These are phyloP conservation scores for Perizoma affinitatum DNA, from an alignment of 2,888 invertebrate species.

Conservation along the genomic window DNA sequence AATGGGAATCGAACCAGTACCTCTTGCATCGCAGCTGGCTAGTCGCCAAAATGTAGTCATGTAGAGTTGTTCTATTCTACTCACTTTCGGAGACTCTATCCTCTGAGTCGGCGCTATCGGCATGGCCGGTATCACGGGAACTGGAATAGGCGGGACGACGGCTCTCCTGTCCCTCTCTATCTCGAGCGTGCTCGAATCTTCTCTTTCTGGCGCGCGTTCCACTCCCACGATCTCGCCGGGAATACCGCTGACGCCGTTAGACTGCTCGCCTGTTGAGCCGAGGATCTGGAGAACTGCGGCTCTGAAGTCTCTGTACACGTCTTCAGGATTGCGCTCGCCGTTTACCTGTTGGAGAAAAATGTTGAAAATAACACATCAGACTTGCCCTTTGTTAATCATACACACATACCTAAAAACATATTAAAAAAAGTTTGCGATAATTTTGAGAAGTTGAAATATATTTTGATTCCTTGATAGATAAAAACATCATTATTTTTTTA, in stretches of 20 bases:
- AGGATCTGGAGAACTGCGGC: constrained; percentile 90
- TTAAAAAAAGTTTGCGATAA: too few relatives aligned
- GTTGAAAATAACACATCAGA: too few relatives aligned
- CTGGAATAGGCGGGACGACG: constrained; percentile 33
- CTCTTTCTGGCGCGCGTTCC: constrained; percentile 78
- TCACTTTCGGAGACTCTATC: constrained; percentile 61
- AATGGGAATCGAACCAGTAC: too few relatives aligned
- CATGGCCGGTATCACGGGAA: constrained; percentile 3
- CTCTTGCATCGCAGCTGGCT: too few relatives aligned
- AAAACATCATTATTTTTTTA: too few relatives aligned
- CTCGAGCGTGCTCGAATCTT: constrained; percentile 32
- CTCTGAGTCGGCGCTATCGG: constrained; percentile 46
- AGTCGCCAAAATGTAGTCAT: too few relatives aligned
- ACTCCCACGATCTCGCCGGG: constrained; percentile 86
- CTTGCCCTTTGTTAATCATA: too few relatives aligned
- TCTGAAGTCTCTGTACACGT: constrained; percentile 94
- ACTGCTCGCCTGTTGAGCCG: constrained; percentile 87
- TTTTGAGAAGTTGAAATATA: too few relatives aligned
- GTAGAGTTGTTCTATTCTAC: too few relatives aligned
- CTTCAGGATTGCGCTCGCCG: constrained; percentile 93
- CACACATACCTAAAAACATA: too few relatives aligned
- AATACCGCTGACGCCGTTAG: constrained; percentile 85
- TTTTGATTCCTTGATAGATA: too few relatives aligned
- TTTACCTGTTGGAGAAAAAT: constrained; percentile 86
- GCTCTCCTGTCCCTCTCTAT: constrained; percentile 31